A percentile compares a stretch with the other conserved stretches of the same genome.
phyloP scores from a whole-genome alignment of 2,797 vertebrate genomes.

The Semaprochilodus insignis region DNA sequence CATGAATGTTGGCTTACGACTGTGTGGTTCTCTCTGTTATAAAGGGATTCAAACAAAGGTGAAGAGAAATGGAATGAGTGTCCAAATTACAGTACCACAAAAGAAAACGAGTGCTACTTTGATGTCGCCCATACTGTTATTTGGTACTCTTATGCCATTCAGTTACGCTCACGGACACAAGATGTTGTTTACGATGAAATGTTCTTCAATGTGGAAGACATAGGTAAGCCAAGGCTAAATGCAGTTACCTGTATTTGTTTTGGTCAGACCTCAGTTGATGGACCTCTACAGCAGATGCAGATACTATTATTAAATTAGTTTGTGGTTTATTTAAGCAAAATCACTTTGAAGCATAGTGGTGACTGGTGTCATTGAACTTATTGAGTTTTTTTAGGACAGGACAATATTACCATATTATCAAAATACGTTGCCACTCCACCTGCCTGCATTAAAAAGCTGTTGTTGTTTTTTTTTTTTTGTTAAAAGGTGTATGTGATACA shows the following conservation, averaged over 20 bases:
- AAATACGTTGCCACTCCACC: too few relatives aligned
- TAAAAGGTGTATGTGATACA: too few relatives aligned
- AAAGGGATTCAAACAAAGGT: constrained; percentile 41
- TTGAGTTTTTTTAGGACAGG: not conserved
- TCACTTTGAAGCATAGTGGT: not conserved
- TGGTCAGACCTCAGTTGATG: not conserved
- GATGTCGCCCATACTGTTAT: constrained; percentile 85
- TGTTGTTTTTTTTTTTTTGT: too few relatives aligned
- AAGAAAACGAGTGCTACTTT: constrained; percentile 90
- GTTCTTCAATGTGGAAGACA: constrained; percentile 85
- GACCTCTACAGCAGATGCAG: not conserved
- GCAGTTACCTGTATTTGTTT: not conserved
- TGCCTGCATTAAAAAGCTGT: too few relatives aligned
- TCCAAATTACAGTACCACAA: constrained; percentile 85
- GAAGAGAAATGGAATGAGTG: constrained; percentile 85
- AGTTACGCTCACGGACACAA: constrained; percentile 79
- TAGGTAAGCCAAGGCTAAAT: constrained; percentile 78
- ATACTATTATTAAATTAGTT: not conserved
- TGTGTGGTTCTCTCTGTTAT: constrained; percentile 26
- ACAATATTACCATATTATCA: too few relatives aligned
- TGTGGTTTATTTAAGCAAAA: not conserved
- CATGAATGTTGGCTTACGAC: not conserved
- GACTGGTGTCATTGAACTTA: not conserved
- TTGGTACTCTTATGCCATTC: constrained; percentile 87
- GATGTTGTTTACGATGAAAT: constrained; percentile 80